Conservation (phyloP, 2,797 vertebrate genomes). For the Todus mexicanus region DNA sequence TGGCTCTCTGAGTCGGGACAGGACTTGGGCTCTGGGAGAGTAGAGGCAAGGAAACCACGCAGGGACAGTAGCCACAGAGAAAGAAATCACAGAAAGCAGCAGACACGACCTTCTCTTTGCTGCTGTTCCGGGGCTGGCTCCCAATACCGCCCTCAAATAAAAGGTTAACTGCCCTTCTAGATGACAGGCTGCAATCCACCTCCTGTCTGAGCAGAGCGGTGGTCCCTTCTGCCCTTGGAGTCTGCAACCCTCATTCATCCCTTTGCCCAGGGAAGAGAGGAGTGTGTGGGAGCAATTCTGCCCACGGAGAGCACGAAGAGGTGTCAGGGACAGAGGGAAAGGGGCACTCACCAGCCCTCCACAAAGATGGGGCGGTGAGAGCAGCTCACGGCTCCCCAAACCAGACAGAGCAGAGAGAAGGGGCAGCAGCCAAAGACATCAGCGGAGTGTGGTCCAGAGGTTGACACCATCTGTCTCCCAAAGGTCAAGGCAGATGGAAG, state of each 20-base stretch:
- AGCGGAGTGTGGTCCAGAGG: neutral
- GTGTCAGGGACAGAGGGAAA: neutral
- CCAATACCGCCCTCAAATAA: neutral
- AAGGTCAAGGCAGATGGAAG: neutral
- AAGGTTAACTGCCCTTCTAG: neutral
- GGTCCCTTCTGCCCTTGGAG: neutral
- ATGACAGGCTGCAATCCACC: neutral
- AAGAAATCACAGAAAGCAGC: neutral
- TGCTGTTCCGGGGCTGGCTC: neutral
- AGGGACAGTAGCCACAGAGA: neutral
- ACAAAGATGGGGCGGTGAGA: neutral
- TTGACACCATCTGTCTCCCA: neutral
- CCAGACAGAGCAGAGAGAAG: neutral
- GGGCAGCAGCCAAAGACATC: neutral
- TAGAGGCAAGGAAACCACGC: neutral
- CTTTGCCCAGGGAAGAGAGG: neutral
- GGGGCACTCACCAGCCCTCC: neutral
- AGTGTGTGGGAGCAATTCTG: neutral
- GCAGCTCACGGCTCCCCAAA: neutral
- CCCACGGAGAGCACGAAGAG: neutral
- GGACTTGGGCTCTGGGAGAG: neutral
- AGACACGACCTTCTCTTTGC: neutral
- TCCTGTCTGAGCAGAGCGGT: neutral
- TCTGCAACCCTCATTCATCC: neutral
- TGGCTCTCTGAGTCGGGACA: neutral